Evolutionary conservation across 2,888 invertebrate species (phyloP), one percentile per base, ranked within the genome.

Genomic region (Scaptomyza cyrtandrae): DNA sequence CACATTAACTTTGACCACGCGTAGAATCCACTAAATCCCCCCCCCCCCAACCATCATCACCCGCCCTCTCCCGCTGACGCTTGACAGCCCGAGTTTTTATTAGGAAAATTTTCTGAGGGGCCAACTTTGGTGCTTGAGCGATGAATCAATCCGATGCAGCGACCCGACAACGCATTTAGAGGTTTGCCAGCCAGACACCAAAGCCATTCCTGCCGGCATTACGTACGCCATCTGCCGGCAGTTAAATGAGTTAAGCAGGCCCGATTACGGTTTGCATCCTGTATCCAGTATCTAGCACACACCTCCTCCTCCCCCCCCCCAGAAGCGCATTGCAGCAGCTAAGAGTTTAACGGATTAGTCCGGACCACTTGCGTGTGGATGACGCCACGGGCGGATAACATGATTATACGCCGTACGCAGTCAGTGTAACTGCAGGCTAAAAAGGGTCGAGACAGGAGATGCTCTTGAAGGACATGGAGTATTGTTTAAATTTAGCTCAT

Each of bases 201-300:
- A 46, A 66, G 54, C 54, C 45, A 59, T 35, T 58, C 11, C 45
- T 61, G 58, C 44, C 74, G 55, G 50, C 68, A 72, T 57, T 73
- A 73, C 55, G 68, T 73, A 73, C 55, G 68, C 62, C 74, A 62
- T 62, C 73, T 68, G 61, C 29, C 33, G 59, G 33, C 70, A 59
- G 48, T 60, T 70, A 75, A 69, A 49, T 70, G 57, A 64, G 73
- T 70, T 74, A 74, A 64, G 48, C 70, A 54, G 56, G 61, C 53
- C 27, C 57, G 49, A 65, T 65, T 65, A 65, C 48, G 37, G 53
- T 19, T 57, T 35, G 27, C 46, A 56, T 13, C 35, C 39, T 37
- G 14, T 13, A 35, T 9, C 2, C 37, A 37, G 29, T 29, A 33
- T 10, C 33, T 9, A 33, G 1, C 2, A 10, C 2, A 1, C 33